Percentiles rank a stretch among this genome's conserved stretches.
Conservation (phyloP, 1,140 invertebrate species). For the Eueides isabella region DNA sequence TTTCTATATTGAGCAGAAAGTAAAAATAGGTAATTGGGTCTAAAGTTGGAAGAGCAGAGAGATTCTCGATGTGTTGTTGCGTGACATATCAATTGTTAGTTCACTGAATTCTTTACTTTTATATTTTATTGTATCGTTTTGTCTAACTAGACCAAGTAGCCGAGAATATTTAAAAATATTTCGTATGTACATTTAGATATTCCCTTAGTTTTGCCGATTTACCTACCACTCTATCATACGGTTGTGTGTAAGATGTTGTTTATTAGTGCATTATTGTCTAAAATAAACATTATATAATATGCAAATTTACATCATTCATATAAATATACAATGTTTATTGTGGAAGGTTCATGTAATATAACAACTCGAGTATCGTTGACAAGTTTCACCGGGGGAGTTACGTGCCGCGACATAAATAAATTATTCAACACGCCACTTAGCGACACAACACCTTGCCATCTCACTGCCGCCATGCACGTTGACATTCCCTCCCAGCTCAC, state of each 20-base stretch:
- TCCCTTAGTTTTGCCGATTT: no score
- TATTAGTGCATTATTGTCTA: not conserved
- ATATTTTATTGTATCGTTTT: no score
- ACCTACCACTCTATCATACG: no score
- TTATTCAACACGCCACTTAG: conserved; percentile 75
- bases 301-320: not conserved
- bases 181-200: no score
- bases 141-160: no score
- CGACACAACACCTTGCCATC: conserved; percentile 60
- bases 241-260: not conserved
- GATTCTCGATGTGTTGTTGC: no score
- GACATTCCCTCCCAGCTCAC: conserved; percentile 26
- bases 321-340: conserved; percentile 1
- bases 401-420: conserved; percentile 77
- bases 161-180: no score
- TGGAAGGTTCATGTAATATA: conserved; percentile 29
- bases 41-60: no score
- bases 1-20: not conserved
- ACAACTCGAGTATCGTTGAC: conserved; percentile 53
- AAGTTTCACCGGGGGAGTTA: conserved; percentile 59
- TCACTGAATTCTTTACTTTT: no score
- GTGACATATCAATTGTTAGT: no score
- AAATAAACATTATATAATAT: not conserved
- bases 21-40: no score
- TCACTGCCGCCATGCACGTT: conserved; percentile 28